Evolutionary conservation across 1,140 invertebrate genomes (phyloP), one percentile per base, ranked within the genome.

Genomic region (Aphaenogaster floridana): DNA sequence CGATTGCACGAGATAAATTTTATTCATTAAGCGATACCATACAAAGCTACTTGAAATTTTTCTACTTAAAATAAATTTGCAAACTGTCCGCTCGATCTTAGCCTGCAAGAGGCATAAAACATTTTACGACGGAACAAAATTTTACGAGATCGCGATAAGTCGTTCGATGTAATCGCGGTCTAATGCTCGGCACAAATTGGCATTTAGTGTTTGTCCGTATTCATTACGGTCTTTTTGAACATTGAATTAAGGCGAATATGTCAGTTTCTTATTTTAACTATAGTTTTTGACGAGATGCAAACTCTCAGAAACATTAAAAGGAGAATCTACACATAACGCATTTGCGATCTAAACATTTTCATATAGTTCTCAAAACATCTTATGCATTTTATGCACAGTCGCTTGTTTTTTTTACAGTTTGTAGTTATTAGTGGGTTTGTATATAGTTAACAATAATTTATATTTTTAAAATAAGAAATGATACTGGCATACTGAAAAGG

Each of bases 121-220:
- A 6, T 83, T 59, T 83, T 61, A 39, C 11, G 42, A 48, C 4
- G 42, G 15, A 36, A 21, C 17, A 36, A 74, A 36, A 74, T 74
- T 83, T 83, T 83, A 72, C 68, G 17, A 36, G 52, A 72, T 74
- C 28, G 54, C 54, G 50, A 83, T 74, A 83, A 74, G 21, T 45
- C 48, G 28, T 21, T 13, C 15, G 39, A 17, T 34, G 28, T 52
- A 39, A 80, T n/a, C 13, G 28, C 34, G 17, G 39, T 54, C 2
- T 42, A 54, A 17, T 54, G 77, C 34, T 79, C 42, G 15, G 17
- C 42, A 21, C 59, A 34, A 81, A 81, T 69, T 81, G 63, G n/a
- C 50, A 42, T 71, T 69, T 57, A 45, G 39, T 36, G 50, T 68
- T 80, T 52, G 34, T 34, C 15, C 39, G 13, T 13, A 6, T 45